A percentile compares a stretch with the other conserved stretches of the same genome.
Conservation (phyloP, 2,113 vertebrate genomes). For the Amphiprion ocellaris region DNA sequence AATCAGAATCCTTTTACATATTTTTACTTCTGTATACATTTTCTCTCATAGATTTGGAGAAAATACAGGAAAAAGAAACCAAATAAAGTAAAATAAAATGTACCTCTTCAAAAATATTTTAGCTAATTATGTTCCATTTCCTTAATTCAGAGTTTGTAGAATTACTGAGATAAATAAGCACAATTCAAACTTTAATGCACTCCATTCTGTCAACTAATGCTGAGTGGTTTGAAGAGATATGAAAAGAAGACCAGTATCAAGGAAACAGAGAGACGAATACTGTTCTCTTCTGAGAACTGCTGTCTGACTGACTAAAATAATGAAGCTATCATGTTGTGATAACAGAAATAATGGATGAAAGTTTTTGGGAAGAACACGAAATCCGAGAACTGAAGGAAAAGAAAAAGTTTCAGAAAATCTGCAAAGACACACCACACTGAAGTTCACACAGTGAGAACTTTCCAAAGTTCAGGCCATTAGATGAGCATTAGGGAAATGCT, state of each 20-base stretch:
- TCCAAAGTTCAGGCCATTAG: neutral
- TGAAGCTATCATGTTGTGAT: constrained; percentile 22
- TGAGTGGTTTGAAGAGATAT: constrained; percentile 41
- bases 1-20: neutral
- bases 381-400: neutral
- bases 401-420: constrained; percentile 18
- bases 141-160: constrained; percentile 17
- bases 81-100: neutral
- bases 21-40: constrained; percentile 7
- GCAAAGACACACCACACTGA: neutral
- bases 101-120: neutral
- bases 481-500: constrained; percentile 24
- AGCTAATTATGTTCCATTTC: neutral
- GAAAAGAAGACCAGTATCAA: constrained; percentile 14
- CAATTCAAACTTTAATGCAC: constrained; percentile 28
- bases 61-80: neutral
- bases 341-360: constrained; percentile 24
- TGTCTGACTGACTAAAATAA: constrained; percentile 35
- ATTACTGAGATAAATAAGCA: constrained; percentile 27
- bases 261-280: constrained; percentile 13
- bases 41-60: constrained; percentile 7
- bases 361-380: constrained; percentile 12
- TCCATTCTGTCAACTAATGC: constrained; percentile 28
- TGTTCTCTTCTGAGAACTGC: constrained; percentile 37
- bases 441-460: constrained; percentile 13